Base-by-base conservation (phyloP, 2,888 invertebrate genomes). In the Oxytorus armatus region DNA sequence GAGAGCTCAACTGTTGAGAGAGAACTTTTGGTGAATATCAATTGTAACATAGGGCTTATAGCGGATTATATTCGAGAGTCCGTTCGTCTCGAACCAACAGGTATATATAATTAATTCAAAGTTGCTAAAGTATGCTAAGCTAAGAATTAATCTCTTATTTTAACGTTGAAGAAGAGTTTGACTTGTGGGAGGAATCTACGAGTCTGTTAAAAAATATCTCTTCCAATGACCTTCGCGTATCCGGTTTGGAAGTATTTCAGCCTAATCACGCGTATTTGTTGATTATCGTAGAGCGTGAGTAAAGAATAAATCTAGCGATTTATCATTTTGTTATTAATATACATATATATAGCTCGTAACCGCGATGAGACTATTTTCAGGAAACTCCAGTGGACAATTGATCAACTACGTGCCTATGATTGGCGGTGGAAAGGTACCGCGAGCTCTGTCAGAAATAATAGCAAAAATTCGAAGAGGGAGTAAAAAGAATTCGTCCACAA, bases 41-140 rank as follows among this genome's bases (percentile, higher is more conserved):
- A 92, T 79, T 92, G 92, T 81, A 89, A 89, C 8, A 84, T 92
- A 7, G 89, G 89, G 78, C 86, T 92, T 49, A 89, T 92, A 82
- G 75, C 91, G 47, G 90, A 92, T 83, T 92, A 92, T 70, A 87
- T 92, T 61, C 86, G 87, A 76, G 72, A 82, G 33, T 74, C 83
- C 73, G 83, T 82, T 49, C 83, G 80, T 59, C 66, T 90, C 36
- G 84, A 86, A 16, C 61, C 82, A 63, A 68, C 72, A 33, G 81
- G 82, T 86, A 69, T 8, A 23, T n/a, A 29, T 29, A 5, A 29
- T 29, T 29, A 29, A 29, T 29, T 29, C 2, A 29, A 29, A 29
- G 29, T 29, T 5, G 29, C 11, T 1, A 11, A n/a, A 7, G 11
- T 7, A 25, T 1, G 3, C 16, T 3, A 39, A 14, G 33, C 21